Percentiles rank a stretch among this genome's conserved stretches.
Conservation (phyloP, 2,888 invertebrate genomes). For the Tachina lurida region DNA sequence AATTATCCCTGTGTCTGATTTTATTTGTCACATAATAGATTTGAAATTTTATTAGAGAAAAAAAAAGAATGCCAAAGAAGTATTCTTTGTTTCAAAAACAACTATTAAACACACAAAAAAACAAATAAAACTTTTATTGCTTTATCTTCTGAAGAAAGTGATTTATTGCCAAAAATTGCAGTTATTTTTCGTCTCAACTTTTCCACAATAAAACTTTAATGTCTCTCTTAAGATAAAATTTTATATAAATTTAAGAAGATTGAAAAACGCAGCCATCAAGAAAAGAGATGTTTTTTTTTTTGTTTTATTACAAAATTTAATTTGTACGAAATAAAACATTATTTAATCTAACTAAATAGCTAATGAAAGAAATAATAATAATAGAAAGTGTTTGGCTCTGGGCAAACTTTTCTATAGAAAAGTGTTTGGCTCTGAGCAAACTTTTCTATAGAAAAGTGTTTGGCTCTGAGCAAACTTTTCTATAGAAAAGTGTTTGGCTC, state of each 20-base stretch:
- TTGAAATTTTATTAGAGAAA: not conserved
- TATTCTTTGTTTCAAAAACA: constrained; percentile 12
- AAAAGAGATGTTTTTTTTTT: constrained; percentile 5
- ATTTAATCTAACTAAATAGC: no score
- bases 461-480: not conserved
- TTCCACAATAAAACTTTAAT: constrained; percentile 29
- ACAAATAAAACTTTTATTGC: constrained; percentile 58
- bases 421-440: not conserved
- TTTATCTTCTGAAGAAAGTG: constrained; percentile 76
- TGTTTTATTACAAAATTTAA: constrained; percentile 8
- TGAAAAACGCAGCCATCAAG: not conserved
- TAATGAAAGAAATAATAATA: no score
- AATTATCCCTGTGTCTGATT: not conserved
- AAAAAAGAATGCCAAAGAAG: not conserved
- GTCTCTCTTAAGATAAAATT: constrained; percentile 14
- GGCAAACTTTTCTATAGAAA: not conserved
- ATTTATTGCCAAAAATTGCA: constrained; percentile 77
- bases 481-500: not conserved
- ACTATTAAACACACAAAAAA: constrained; percentile 18
- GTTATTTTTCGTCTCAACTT: constrained; percentile 66
- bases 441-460: not conserved
- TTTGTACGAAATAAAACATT: not conserved
- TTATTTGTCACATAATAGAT: not conserved
- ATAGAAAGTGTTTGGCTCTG: not conserved
- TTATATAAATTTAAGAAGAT: constrained; percentile 21